Percentiles rank a stretch among this genome's conserved stretches.
Conservation (phyloP, 2,888 invertebrate species). For the Caenorhabditis japonica region DNA sequence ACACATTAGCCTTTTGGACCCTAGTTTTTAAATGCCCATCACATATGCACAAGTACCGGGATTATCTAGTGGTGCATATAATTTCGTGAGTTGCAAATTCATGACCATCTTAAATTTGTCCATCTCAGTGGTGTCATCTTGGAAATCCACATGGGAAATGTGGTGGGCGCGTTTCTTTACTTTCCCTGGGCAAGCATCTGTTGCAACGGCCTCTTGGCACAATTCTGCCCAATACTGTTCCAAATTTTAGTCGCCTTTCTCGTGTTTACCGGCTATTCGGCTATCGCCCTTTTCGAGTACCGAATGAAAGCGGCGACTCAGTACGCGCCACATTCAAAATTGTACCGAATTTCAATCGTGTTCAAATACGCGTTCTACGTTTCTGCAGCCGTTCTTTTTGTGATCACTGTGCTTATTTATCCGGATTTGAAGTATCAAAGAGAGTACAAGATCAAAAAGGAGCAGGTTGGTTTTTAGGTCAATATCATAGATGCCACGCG, state of each 20-base stretch:
- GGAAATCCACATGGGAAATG: conserved; percentile 14
- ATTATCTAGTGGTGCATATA: conserved; percentile 8
- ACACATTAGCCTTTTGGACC: conserved; percentile 9
- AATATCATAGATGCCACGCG: too few species aligned
- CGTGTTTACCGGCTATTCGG: conserved; percentile 8
- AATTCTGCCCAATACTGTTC: conserved; percentile 9
- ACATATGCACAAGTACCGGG: conserved; percentile 3
- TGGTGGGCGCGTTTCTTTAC: background rate
- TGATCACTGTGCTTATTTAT: conserved; percentile 7
- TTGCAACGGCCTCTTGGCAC: background rate
- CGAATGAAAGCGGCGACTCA: conserved; percentile 15
- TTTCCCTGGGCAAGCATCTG: too few species aligned
- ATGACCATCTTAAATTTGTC: background rate
- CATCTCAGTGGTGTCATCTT: conserved; percentile 8
- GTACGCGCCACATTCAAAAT: background rate
- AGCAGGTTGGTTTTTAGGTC: background rate
- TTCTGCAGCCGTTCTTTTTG: background rate
- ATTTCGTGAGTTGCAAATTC: conserved; percentile 5
- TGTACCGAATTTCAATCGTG: background rate
- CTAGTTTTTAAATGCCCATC: conserved; percentile 8
- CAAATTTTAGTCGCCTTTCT: background rate
- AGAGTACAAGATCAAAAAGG: conserved; percentile 13
- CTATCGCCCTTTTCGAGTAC: conserved; percentile 5
- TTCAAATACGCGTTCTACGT: background rate
- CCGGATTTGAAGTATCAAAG: conserved; percentile 14